Evolutionary conservation across 1,140 invertebrate species (phyloP), one percentile per base, ranked within the genome.

Genomic region (Cherax destructor): DNA sequence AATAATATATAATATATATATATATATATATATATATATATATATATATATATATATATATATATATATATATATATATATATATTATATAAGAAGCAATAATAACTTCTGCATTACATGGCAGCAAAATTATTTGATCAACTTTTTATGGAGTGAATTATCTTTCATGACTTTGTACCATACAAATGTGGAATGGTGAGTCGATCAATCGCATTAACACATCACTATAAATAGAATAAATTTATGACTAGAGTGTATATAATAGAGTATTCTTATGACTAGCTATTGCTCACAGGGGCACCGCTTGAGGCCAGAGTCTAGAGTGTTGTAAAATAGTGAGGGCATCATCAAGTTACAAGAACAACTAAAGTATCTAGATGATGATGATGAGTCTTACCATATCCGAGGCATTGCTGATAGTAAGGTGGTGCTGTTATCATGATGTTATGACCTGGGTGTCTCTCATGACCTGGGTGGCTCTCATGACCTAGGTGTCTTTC

Each of bases 231-330:
- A 59, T 81, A 81, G 21, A 81, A 21, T 81, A 81, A 50, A 24
- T 6, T 50, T 81, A 81, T 81, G 79, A 81, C 79, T 81, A 81
- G 79, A 81, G 50, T 13, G 49, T 81, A 59, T 59, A 81, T 56
- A 21, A 41, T 59, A 81, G 79, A 81, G 79, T 81, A 81, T 81
- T 81, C 79, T 81, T 81, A 81, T 81, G 79, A 81, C 79, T 81
- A 81, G 79, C 79, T 81, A 81, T 81, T 81, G 79, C 79, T 81
- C 79, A 81, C 79, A 24, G 79, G 79, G 79, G n/a, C 79, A 81
- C 18, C 30, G 56, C 50, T 21, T 50, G 50, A 80, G 49, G n/a
- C 16, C 78, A 50, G 78, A 80, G 78, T 52, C 52, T 80, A 50
- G 47, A 49, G 18, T 80, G 41, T 50, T 80, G 16, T 13, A 41